Conservation (phyloP, 2,888 invertebrate genomes). For the Harpagoxenus sublaevis region DNA sequence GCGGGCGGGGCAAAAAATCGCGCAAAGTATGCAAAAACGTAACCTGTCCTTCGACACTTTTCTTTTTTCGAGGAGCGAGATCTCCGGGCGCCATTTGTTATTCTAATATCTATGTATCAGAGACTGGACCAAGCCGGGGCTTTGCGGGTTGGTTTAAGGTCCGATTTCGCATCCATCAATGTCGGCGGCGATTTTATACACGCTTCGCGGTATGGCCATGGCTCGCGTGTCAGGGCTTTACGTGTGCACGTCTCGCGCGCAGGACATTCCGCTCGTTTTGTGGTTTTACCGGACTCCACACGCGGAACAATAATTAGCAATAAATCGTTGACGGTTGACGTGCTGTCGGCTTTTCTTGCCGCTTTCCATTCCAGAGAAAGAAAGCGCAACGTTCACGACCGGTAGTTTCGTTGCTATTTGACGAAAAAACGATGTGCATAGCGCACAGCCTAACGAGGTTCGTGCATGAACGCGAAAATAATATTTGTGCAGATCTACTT, state of each 20-base stretch:
- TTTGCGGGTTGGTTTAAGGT: conserved; percentile 59
- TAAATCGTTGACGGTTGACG: conserved; percentile 64
- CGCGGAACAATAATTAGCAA: conserved; percentile 68
- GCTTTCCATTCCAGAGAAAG: conserved; percentile 13
- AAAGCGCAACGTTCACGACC: conserved; percentile 24
- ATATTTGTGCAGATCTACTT: conserved; percentile 20
- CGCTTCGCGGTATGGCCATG: conserved; percentile 31
- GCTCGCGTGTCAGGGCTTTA: conserved; percentile 63
- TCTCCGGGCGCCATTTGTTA: conserved; percentile 53
- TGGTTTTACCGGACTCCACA: conserved; percentile 41
- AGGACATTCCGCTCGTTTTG: conserved; percentile 55
- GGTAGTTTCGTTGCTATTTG: conserved; percentile 6
- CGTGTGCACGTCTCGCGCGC: conserved; percentile 41
- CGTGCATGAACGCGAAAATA: conserved; percentile 30
- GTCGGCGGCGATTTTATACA: conserved; percentile 67
- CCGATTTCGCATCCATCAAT: conserved; percentile 72
- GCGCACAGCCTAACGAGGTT: conserved; percentile 6
- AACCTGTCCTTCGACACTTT: conserved; percentile 46
- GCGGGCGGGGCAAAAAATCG: conserved; percentile 20
- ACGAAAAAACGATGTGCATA: conserved; percentile 13
- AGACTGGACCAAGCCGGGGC: conserved; percentile 58
- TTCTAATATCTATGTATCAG: conserved; percentile 52
- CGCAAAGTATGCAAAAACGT: conserved; percentile 47
- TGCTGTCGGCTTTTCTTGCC: conserved; percentile 46
- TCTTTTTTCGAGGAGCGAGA: conserved; percentile 28